Percentiles rank a stretch among this genome's conserved stretches.
These are phyloP conservation scores for Nerophis ophidion DNA, from an alignment of 2,113 vertebrate genomes.

Conservation along the genomic window DNA sequence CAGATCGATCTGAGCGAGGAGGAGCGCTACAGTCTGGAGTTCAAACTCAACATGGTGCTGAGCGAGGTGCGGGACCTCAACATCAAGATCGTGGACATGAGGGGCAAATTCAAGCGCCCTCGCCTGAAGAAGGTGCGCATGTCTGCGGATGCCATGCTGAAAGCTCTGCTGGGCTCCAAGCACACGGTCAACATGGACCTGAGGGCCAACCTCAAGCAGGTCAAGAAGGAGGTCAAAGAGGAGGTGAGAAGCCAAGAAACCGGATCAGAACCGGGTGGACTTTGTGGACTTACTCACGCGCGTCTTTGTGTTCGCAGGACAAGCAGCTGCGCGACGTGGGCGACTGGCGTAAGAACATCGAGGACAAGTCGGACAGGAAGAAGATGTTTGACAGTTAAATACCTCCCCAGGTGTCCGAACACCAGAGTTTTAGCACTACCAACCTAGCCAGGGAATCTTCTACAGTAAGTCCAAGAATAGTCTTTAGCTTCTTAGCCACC, in stretches of 20 bases:
- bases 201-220: constrained; percentile 94
- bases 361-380: constrained; percentile 97
- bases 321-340: constrained; percentile 83
- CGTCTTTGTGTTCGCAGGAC: constrained; percentile 66
- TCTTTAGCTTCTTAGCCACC: too few relatives aligned
- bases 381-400: constrained; percentile 92
- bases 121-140: constrained; percentile 90
- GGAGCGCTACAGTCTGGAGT: constrained; percentile 86
- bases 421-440: constrained; percentile 26
- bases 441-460: not conserved
- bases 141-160: constrained; percentile 96
- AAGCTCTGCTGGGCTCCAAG: constrained; percentile 94
- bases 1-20: constrained; percentile 85
- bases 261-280: too few relatives aligned
- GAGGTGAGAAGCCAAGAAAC: constrained; percentile 74
- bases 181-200: constrained; percentile 99
- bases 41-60: constrained; percentile 81
- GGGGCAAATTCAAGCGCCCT: constrained; percentile 96
- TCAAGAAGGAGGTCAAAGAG: constrained; percentile 97
- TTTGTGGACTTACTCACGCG: not conserved
- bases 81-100: constrained; percentile 91
- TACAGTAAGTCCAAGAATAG: not conserved
- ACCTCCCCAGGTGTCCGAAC: constrained; percentile 10
- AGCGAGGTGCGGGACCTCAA: constrained; percentile 94
- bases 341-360: constrained; percentile 98